Conservation (phyloP, 1,140 invertebrate species). For the Tetramorium parvispinum region DNA sequence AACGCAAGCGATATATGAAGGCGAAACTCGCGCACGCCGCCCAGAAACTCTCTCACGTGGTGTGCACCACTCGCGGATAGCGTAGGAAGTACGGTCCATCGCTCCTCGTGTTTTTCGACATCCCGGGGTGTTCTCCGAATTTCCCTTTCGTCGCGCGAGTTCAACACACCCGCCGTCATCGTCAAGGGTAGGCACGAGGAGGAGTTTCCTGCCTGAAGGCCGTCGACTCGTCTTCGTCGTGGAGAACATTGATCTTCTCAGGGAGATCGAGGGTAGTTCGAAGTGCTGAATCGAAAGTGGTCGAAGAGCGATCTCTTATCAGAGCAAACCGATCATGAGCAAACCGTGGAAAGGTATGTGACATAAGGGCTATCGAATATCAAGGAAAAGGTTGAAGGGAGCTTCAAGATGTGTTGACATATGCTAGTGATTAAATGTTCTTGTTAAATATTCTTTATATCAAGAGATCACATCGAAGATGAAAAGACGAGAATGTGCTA, state of each 20-base stretch:
- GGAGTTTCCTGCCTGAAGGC: neutral
- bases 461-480: neutral
- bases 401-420: neutral
- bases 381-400: neutral
- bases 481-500: neutral
- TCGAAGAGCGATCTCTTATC: neutral
- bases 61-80: conserved; percentile 47
- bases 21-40: conserved; percentile 81
- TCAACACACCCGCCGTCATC: neutral
- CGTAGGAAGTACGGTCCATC: conserved; percentile 37
- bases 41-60: conserved; percentile 79
- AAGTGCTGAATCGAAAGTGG: conserved; percentile 23
- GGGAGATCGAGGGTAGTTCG: neutral
- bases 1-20: conserved; percentile 83
- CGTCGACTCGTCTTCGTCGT: neutral
- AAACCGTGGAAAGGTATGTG: conserved; percentile 80
- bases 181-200: neutral
- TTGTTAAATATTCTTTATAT: neutral
- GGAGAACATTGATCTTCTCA: neutral
- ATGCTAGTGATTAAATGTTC: neutral
- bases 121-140: neutral
- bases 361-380: neutral
- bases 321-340: conserved; percentile 67
- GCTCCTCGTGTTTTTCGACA: neutral
- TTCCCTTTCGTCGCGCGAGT: neutral